These are phyloP conservation scores for Hyla sarda DNA, from an alignment of 2,113 vertebrate species.

Conservation along the genomic window DNA sequence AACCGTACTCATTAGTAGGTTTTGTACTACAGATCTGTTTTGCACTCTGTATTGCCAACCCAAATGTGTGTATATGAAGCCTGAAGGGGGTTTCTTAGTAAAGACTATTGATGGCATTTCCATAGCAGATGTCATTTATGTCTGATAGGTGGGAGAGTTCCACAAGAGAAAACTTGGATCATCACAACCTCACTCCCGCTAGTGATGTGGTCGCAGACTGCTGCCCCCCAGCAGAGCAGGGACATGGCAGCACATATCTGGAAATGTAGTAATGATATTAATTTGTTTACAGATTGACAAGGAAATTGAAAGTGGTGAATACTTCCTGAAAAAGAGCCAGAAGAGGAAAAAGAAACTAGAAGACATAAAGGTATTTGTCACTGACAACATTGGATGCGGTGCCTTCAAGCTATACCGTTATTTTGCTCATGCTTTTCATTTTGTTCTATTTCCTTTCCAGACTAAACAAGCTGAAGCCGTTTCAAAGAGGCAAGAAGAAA, in stretches of 20 bases:
- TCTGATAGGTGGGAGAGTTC: too few relatives aligned
- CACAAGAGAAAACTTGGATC: too few relatives aligned
- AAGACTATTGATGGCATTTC: neutral
- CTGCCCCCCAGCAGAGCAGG: neutral
- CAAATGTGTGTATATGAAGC: too few relatives aligned
- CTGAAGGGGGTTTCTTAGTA: too few relatives aligned
- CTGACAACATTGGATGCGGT: neutral
- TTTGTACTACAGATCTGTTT: too few relatives aligned
- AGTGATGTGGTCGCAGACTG: too few relatives aligned
- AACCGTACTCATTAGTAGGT: too few relatives aligned
- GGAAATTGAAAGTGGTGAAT: constrained; percentile 93
- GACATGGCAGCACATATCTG: too few relatives aligned
- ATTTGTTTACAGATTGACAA: constrained; percentile 80
- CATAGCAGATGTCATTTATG: too few relatives aligned
- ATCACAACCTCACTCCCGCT: too few relatives aligned
- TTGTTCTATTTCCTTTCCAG: constrained; percentile 67
- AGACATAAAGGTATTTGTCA: constrained; percentile 84
- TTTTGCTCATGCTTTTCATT: constrained; percentile 34
- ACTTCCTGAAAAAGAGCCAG: constrained; percentile 90
- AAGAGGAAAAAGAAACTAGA: constrained; percentile 87
- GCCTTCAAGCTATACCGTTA: neutral
- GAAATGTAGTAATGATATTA: neutral
- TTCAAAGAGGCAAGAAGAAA: constrained; percentile 87
- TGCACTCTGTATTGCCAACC: too few relatives aligned
- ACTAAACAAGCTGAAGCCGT: constrained; percentile 88